Evolutionary conservation across 2,888 invertebrate species (phyloP).

Genomic region (Cantharis rustica): DNA sequence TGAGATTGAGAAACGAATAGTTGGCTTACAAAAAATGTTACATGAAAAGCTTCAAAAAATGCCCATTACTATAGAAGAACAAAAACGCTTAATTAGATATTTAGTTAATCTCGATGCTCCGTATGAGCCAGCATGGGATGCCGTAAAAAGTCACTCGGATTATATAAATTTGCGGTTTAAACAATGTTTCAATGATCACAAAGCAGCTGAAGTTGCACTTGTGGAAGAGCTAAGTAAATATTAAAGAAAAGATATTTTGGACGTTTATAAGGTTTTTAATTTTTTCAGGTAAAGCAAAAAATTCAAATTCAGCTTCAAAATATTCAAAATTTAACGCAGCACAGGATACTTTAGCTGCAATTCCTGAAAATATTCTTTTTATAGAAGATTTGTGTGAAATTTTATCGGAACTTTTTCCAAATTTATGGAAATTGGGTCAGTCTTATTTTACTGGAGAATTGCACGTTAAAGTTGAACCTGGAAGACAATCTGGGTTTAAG

Average conservation of each 20-base stretch:
- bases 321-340: slow-evolving; percentile 49
- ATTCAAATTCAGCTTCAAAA: slow-evolving; percentile 42
- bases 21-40: slow-evolving; percentile 78
- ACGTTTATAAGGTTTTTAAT: neutral
- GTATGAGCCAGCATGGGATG: slow-evolving; percentile 97
- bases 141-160: slow-evolving; percentile 81
- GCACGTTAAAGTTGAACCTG: slow-evolving; percentile 71
- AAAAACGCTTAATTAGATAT: slow-evolving; percentile 90
- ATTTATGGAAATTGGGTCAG: slow-evolving; percentile 94
- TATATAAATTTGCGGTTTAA: slow-evolving; percentile 74
- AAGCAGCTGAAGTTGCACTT: slow-evolving; percentile 55
- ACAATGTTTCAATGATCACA: slow-evolving; percentile 68
- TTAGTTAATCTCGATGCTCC: slow-evolving; percentile 75
- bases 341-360: slow-evolving; percentile 51
- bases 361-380: slow-evolving; percentile 74
- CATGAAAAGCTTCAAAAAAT: slow-evolving; percentile 84
- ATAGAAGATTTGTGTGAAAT: slow-evolving; percentile 80
- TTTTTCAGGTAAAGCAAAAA: slow-evolving; percentile 44
- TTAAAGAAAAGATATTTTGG: neutral
- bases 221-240: slow-evolving; percentile 37
- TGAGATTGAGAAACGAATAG: slow-evolving; percentile 90
- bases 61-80: slow-evolving; percentile 92
- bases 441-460: slow-evolving; percentile 92
- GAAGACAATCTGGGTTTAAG: slow-evolving; percentile 79
- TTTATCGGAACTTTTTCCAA: slow-evolving; percentile 78